Evolutionary conservation across 2,113 vertebrate genomes (phyloP).

Genomic region (Poicephalus meyeri): DNA sequence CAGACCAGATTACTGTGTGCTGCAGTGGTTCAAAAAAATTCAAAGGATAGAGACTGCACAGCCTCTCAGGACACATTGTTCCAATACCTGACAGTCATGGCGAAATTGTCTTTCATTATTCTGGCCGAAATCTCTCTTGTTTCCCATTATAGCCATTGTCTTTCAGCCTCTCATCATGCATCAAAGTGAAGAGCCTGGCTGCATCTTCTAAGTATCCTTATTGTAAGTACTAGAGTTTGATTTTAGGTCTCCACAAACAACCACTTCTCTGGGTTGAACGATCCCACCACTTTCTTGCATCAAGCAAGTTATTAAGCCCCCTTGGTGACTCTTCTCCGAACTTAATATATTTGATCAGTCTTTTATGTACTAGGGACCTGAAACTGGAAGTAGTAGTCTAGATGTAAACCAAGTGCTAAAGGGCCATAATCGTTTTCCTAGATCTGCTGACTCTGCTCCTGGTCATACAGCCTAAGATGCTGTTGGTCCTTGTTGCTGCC

Average conservation of each 20-base stretch:
- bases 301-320: not conserved
- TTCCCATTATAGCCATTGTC: not conserved
- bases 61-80: rapidly evolving
- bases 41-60: not conserved
- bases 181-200: not conserved
- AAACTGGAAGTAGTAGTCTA: not conserved
- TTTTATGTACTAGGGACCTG: rapidly evolving
- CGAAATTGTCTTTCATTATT: not conserved
- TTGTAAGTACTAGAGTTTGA: not conserved
- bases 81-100: too few species aligned
- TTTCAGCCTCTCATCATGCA: not conserved
- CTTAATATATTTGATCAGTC: rapidly evolving
- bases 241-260: not conserved
- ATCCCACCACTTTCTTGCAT: rapidly evolving
- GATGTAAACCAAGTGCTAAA: not conserved
- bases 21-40: not conserved
- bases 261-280: not conserved
- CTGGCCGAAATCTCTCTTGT: not conserved
- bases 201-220: not conserved
- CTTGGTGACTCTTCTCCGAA: not conserved
- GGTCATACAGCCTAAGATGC: not conserved
- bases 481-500: not conserved
- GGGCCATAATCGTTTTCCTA: rapidly evolving
- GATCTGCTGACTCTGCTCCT: not conserved
- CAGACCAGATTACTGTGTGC: not conserved